Evolutionary conservation across 2,888 invertebrate species (phyloP).

Genomic region (Drosophila cracens): DNA sequence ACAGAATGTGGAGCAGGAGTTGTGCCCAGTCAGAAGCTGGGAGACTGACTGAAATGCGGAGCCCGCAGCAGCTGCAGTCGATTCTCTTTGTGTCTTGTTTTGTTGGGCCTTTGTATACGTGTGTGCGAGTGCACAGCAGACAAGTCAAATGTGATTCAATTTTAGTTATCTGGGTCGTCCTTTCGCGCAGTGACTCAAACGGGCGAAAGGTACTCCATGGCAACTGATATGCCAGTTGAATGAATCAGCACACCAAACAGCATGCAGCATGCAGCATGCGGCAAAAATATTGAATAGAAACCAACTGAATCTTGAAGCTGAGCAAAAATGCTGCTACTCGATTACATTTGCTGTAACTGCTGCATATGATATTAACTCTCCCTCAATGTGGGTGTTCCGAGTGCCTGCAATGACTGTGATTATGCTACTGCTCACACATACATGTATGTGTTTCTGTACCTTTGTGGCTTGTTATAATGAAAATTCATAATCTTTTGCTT

Average conservation of each 20-base stretch:
- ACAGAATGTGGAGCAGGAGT: conserved; percentile 7
- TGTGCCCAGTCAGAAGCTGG: not conserved
- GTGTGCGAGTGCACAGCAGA: not conserved
- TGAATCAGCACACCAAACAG: conserved; percentile 25
- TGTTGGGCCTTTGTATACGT: not conserved
- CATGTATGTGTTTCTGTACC: not conserved
- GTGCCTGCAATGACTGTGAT: conserved; percentile 3
- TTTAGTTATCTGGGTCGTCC: conserved; percentile 49
- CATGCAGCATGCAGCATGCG: conserved; percentile 26
- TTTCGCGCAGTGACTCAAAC: conserved; percentile 37
- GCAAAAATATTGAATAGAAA: conserved; percentile 11
- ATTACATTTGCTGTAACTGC: conserved; percentile 31
- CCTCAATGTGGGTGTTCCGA: not conserved
- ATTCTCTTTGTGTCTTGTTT: conserved; percentile 23
- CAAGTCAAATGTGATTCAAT: conserved; percentile 46
- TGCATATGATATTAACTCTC: not conserved
- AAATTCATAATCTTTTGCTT: conserved; percentile 71
- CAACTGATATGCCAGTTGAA: conserved; percentile 35
- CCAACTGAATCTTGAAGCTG: conserved; percentile 9
- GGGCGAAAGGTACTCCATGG: conserved; percentile 25
- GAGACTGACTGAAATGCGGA: conserved; percentile 12
- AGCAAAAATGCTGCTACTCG: conserved; percentile 43
- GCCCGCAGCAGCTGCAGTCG: conserved; percentile 7
- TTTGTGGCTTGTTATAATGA: conserved; percentile 57
- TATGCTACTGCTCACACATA: not conserved